A percentile compares a stretch with the other conserved stretches of the same genome.
Evolutionary conservation across 2,113 vertebrate species (phyloP).

Genomic region (Sminthopsis crassicaudata): DNA sequence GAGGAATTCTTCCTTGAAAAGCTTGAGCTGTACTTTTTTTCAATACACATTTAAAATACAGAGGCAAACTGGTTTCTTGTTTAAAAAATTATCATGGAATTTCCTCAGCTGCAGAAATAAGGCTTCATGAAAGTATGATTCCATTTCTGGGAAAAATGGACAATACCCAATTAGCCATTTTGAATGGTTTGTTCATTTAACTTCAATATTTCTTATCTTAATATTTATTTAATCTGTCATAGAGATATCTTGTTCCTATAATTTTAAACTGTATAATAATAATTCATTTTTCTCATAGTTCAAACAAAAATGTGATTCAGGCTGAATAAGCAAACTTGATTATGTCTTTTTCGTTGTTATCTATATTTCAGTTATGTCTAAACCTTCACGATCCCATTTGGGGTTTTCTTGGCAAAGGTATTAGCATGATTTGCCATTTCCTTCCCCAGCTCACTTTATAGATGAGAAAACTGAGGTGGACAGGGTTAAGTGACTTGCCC

Average conservation of each 20-base stretch:
- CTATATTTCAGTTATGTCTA: too few species aligned
- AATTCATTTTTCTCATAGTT: neutral
- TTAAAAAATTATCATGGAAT: slow-evolving; percentile 9
- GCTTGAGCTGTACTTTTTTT: neutral
- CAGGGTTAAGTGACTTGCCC: too few species aligned
- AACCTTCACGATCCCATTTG: too few species aligned
- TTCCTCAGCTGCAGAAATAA: slow-evolving; percentile 23
- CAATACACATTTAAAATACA: slow-evolving; percentile 9
- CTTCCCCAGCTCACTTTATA: too few species aligned
- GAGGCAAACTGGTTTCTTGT: slow-evolving; percentile 24
- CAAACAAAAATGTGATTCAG: neutral
- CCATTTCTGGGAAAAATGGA: neutral
- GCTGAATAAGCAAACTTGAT: neutral
- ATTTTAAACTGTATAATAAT: slow-evolving; percentile 16
- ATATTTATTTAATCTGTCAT: neutral
- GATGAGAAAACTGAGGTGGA: too few species aligned
- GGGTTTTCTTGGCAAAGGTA: too few species aligned
- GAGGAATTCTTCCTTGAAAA: neutral
- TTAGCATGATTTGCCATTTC: too few species aligned
- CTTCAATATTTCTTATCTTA: neutral
- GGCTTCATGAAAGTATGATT: slow-evolving; percentile 21
- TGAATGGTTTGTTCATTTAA: slow-evolving; percentile 34
- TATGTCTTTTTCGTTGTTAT: too few species aligned
- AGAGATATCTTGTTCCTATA: neutral
- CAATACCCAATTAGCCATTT: neutral